Conservation (phyloP, 2,888 invertebrate genomes). For the Chrysomela aeneicollis region DNA sequence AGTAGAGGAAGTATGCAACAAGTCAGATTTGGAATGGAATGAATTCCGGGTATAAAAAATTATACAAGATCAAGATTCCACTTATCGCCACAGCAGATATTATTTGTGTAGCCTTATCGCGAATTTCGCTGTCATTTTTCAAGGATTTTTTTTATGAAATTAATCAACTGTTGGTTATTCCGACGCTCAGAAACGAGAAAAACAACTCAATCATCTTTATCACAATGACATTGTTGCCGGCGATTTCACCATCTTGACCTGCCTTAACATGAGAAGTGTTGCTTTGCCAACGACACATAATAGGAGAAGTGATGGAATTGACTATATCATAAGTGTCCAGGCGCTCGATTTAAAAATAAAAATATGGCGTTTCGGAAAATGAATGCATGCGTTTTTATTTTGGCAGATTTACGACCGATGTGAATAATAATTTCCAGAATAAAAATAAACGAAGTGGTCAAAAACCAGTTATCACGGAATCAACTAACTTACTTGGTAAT, state of each 20-base stretch:
- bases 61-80: neutral
- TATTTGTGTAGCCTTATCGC: conserved; percentile 2
- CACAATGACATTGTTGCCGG: neutral
- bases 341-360: conserved; percentile 37
- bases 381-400: conserved; percentile 3
- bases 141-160: conserved; percentile 9
- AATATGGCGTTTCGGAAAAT: conserved; percentile 6
- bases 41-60: no score
- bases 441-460: neutral
- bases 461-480: no score
- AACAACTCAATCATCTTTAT: conserved; percentile 3
- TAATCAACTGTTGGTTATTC: neutral
- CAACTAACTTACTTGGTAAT: neutral
- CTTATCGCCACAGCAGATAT: neutral
- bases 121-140: neutral
- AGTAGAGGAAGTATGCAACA: no score
- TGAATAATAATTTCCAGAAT: no score
- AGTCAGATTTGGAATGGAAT: no score
- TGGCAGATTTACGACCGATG: conserved; percentile 6
- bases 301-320: conserved; percentile 33
- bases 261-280: conserved; percentile 38
- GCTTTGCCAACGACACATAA: conserved; percentile 40
- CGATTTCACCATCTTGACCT: conserved; percentile 37
- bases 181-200: neutral
- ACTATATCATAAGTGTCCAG: conserved; percentile 12